Conservation (phyloP, 2,888 invertebrate genomes). For the Drosophila rellima region DNA sequence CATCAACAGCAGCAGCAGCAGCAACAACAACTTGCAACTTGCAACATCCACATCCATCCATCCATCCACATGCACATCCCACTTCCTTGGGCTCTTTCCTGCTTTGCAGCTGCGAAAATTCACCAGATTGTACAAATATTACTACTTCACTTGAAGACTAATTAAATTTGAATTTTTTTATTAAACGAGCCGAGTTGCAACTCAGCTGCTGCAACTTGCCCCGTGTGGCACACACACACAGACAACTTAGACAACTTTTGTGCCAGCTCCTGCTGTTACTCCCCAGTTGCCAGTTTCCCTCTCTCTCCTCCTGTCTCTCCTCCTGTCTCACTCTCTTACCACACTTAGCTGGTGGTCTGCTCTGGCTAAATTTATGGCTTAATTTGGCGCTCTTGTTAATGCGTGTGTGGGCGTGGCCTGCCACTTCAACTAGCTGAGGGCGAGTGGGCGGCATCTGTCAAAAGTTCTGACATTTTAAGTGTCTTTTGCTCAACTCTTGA, state of each 20-base stretch:
- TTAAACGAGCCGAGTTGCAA: constrained; percentile 57
- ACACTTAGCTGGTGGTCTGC: constrained; percentile 70
- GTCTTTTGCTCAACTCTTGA: constrained; percentile 58
- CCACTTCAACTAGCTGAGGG: constrained; percentile 13
- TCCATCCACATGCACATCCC: constrained; percentile 47
- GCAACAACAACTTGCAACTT: constrained; percentile 18
- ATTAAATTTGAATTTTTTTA: constrained; percentile 84
- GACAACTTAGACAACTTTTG: constrained; percentile 48
- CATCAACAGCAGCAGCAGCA: constrained; percentile 47
- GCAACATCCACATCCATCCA: constrained; percentile 13
- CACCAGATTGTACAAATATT: constrained; percentile 79
- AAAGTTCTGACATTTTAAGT: constrained; percentile 72
- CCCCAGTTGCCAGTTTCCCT: constrained; percentile 6
- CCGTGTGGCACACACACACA: constrained; percentile 16
- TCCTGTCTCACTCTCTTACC: constrained; percentile 6
- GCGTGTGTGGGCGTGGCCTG: constrained; percentile 68
- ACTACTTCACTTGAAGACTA: constrained; percentile 83
- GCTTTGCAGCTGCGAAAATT: constrained; percentile 75
- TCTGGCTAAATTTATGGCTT: constrained; percentile 74
- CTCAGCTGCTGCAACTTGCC: constrained; percentile 26
- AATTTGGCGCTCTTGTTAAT: constrained; percentile 77
- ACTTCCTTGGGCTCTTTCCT: constrained; percentile 54
- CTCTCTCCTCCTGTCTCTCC: not conserved
- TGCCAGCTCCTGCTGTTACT: constrained; percentile 61
- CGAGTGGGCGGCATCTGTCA: constrained; percentile 70